Evolutionary conservation across 2,888 invertebrate species (phyloP).

Genomic region (Erannis defoliaria): DNA sequence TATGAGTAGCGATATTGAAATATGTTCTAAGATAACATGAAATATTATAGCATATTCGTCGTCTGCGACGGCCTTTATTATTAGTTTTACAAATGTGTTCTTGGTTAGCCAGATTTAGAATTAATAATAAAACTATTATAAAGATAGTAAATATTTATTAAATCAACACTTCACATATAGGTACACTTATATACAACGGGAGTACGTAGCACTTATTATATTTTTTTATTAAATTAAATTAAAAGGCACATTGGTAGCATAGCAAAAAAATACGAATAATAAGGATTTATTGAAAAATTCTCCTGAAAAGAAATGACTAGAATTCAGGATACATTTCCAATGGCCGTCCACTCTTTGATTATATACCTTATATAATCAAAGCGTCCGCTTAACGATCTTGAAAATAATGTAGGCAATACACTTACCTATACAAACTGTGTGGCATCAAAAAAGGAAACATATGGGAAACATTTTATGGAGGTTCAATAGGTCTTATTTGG

Average conservation of each 20-base stretch:
- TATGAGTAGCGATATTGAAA: no score
- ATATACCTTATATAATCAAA: no score
- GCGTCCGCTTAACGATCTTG: not conserved
- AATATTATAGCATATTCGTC: no score
- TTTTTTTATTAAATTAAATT: conserved; percentile 56
- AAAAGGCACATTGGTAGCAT: conserved; percentile 40
- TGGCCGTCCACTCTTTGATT: no score
- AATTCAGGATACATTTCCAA: conserved; percentile 32
- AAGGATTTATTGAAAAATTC: conserved; percentile 20
- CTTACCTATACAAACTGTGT: not conserved
- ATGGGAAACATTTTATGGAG: not conserved
- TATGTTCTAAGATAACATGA: no score
- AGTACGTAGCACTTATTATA: conserved; percentile 80
- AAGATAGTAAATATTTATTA: conserved; percentile 45
- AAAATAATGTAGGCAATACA: no score
- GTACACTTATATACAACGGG: conserved; percentile 68
- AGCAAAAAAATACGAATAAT: conserved; percentile 25
- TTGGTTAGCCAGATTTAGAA: not conserved
- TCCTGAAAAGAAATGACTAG: conserved; percentile 52
- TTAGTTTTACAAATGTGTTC: no score
- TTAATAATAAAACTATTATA: conserved; percentile 13
- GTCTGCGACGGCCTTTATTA: no score
- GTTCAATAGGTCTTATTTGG: not conserved
- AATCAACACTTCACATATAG: conserved; percentile 47
- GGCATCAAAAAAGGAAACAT: not conserved